Evolutionary conservation across 2,113 vertebrate genomes (phyloP).

Genomic region (Zosterops lateralis): DNA sequence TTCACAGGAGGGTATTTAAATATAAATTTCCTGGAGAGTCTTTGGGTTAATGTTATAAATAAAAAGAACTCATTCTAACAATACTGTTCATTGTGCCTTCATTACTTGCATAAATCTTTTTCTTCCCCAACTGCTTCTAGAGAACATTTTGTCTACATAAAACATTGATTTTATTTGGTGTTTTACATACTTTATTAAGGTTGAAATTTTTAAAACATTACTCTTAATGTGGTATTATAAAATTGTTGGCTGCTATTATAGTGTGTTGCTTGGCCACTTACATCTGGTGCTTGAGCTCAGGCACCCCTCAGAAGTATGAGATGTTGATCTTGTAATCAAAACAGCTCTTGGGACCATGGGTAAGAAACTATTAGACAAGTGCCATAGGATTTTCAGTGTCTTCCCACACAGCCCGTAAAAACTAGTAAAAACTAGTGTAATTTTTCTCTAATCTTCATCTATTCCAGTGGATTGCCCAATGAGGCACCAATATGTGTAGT

Average conservation of each 20-base stretch:
- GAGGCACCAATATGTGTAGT: not conserved
- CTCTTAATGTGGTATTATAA: not conserved
- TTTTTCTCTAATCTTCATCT: not conserved
- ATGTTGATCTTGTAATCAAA: not conserved
- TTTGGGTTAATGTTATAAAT: not conserved
- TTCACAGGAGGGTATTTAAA: not conserved
- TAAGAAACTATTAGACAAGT: not conserved
- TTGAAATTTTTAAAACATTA: not conserved
- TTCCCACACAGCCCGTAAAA: not conserved
- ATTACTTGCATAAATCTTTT: not conserved
- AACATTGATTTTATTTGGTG: not conserved
- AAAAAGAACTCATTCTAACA: not conserved
- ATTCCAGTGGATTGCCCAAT: not conserved
- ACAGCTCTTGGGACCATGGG: not conserved
- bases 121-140: not conserved
- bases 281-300: not conserved
- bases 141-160: not conserved
- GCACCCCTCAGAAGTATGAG: not conserved
- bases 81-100: not conserved
- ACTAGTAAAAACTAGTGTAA: not conserved
- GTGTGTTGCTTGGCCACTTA: not conserved
- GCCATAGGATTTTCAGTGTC: not conserved
- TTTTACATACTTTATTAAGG: not conserved
- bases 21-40: not conserved
- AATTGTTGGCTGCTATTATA: not conserved